phyloP scores from a whole-genome alignment of 1,140 invertebrate genomes.

The Paralvinella palmiformis region DNA sequence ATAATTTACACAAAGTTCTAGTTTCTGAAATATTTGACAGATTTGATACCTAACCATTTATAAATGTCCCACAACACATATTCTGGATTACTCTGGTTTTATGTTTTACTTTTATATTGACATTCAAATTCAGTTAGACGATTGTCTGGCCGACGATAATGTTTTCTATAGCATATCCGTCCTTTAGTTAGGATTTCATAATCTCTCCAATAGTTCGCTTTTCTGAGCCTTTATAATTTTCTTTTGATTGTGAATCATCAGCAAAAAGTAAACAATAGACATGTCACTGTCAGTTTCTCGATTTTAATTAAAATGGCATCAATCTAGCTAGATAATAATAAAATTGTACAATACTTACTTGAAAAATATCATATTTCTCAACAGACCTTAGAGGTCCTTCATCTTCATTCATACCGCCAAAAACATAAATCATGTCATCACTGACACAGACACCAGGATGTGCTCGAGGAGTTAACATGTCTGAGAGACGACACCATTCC shows the following conservation, averaged over 20 bases:
- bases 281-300: neutral
- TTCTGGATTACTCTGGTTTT: too few relatives aligned
- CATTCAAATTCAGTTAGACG: too few relatives aligned
- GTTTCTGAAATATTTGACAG: too few relatives aligned
- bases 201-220: neutral
- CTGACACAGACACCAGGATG: slow-evolving; percentile 84
- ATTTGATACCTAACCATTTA: too few relatives aligned
- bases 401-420: slow-evolving; percentile 76
- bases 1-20: neutral
- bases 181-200: neutral
- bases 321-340: too few relatives aligned
- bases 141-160: too few relatives aligned
- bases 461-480: slow-evolving; percentile 71
- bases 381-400: slow-evolving; percentile 70
- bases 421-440: slow-evolving; percentile 71
- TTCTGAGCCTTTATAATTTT: neutral
- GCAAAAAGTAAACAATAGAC: neutral
- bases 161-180: too few relatives aligned
- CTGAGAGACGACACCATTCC: slow-evolving; percentile 66
- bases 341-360: slow-evolving; percentile 58
- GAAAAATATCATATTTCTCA: slow-evolving; percentile 80
- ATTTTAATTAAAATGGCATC: too few relatives aligned
- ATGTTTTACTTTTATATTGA: too few relatives aligned
- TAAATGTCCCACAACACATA: too few relatives aligned
- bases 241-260: neutral